Percentiles rank a stretch among this genome's conserved stretches.
phyloP scores from a whole-genome alignment of 2,888 invertebrate species.

The Tipula vernalis region DNA sequence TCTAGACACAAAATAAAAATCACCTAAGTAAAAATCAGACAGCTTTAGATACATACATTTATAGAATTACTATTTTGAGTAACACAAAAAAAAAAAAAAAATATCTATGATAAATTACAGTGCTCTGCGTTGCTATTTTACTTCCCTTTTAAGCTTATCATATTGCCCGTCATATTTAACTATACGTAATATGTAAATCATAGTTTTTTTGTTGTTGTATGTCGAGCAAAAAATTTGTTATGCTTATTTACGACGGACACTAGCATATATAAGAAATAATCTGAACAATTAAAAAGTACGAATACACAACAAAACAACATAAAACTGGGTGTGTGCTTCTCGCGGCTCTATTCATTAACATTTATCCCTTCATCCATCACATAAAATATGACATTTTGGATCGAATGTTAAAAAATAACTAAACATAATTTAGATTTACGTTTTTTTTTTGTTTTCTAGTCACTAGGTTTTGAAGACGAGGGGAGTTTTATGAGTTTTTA shows the following conservation, averaged over 20 bases:
- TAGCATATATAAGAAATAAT: background rate
- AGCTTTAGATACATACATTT: background rate
- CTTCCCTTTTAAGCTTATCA: background rate
- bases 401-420: background rate
- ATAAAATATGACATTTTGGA: background rate
- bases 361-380: slow-evolving; percentile 4
- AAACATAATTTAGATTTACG: background rate
- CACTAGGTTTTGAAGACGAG: background rate
- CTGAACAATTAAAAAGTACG: background rate
- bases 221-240: background rate
- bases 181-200: background rate
- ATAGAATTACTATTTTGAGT: background rate
- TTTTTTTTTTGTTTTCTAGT: background rate
- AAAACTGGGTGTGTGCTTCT: background rate
- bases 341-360: background rate
- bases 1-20: background rate
- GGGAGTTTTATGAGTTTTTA: background rate
- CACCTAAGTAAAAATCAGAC: background rate
- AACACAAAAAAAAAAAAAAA: background rate
- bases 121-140: background rate
- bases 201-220: background rate
- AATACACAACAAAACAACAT: background rate
- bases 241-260: background rate
- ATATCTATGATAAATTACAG: background rate
- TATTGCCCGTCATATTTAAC: background rate